Conservation (phyloP, 2,888 invertebrate species). For the Ariolimax columbianus region DNA sequence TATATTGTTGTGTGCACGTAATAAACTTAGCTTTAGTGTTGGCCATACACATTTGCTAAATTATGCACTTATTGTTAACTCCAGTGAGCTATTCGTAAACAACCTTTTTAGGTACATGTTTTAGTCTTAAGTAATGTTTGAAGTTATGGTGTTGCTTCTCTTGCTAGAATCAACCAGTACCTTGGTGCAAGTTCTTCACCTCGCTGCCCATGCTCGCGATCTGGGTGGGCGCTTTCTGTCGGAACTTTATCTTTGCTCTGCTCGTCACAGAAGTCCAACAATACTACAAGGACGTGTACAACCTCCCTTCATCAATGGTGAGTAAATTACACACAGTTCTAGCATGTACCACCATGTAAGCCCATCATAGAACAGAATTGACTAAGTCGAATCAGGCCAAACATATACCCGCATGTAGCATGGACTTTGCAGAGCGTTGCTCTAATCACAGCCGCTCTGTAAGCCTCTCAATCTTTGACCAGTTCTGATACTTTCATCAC, state of each 20-base stretch:
- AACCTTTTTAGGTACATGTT: neutral
- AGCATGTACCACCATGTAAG: neutral
- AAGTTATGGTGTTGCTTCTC: neutral
- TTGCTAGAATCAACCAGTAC: conserved; percentile 52
- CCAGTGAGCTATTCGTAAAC: no score
- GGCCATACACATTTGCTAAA: no score
- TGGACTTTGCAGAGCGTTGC: no score
- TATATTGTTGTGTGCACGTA: no score
- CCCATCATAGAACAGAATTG: neutral
- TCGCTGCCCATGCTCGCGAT: conserved; percentile 65
- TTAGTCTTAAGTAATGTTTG: neutral
- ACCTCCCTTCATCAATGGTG: conserved; percentile 26
- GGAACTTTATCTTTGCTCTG: conserved; percentile 68
- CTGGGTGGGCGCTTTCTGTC: conserved; percentile 65
- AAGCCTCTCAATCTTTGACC: no score
- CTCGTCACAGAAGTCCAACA: conserved; percentile 64
- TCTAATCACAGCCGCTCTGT: no score
- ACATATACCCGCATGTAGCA: no score
- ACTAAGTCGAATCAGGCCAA: no score
- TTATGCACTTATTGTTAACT: no score
- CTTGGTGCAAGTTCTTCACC: conserved; percentile 64
- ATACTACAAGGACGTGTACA: conserved; percentile 63
- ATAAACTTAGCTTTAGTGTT: no score
- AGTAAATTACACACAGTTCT: neutral
- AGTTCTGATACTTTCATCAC: no score